Evolutionary conservation across 2,888 invertebrate genomes (phyloP).

Genomic region (Punctoribates punctum): DNA sequence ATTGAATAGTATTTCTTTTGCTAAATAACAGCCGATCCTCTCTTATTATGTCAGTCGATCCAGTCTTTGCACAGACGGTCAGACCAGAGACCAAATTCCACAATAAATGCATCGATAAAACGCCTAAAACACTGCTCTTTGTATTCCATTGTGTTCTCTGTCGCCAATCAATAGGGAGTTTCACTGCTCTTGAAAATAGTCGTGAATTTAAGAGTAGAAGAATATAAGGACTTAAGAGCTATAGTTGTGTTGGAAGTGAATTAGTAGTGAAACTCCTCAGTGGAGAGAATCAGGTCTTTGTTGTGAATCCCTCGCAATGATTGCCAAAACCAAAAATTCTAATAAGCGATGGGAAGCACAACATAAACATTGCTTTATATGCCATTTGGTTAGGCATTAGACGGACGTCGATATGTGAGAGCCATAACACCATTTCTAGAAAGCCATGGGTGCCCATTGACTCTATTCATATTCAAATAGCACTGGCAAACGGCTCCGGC

Average conservation of each 20-base stretch:
- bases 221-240: background rate
- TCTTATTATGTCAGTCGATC: background rate
- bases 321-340: background rate
- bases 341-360: constrained; percentile 5
- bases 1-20: background rate
- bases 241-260: background rate
- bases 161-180: background rate
- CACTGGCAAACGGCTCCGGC: background rate
- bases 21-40: background rate
- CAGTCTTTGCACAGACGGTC: background rate
- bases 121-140: background rate
- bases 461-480: constrained; percentile 27
- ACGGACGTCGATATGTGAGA: background rate
- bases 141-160: background rate
- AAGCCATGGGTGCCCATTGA: constrained; percentile 15
- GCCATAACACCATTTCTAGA: background rate
- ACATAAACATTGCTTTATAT: constrained; percentile 23
- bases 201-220: background rate
- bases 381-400: constrained; percentile 6
- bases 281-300: background rate
- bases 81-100: background rate
- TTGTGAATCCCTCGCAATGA: background rate
- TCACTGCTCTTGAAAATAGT: background rate
- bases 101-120: background rate
- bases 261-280: background rate